These are phyloP conservation scores for Napeogenes inachia DNA, from an alignment of 2,888 invertebrate genomes.

Conservation along the genomic window DNA sequence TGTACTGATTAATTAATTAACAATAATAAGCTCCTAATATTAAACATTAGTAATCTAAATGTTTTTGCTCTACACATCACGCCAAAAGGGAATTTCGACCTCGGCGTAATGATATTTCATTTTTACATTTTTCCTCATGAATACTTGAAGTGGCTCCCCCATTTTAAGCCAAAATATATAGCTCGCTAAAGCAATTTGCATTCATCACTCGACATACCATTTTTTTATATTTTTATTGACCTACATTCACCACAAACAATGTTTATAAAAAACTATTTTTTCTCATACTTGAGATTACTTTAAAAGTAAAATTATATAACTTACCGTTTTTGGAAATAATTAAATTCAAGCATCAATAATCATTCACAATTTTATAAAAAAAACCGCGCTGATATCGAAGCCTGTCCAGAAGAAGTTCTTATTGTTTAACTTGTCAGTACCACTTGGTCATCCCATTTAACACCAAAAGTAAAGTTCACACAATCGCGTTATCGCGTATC, in stretches of 20 bases:
- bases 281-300: not conserved
- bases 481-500: conserved; percentile 53
- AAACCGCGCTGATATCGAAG: conserved; percentile 73
- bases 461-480: conserved; percentile 55
- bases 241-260: conserved; percentile 9
- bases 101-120: conserved; percentile 53
- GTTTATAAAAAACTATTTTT: not conserved
- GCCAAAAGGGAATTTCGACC: conserved; percentile 11
- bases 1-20: not conserved
- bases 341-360: conserved; percentile 57
- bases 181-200: conserved; percentile 56
- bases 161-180: conserved; percentile 47
- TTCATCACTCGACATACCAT: conserved; percentile 43
- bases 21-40: not conserved
- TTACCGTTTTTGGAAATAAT: conserved; percentile 56
- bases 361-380: conserved; percentile 65
- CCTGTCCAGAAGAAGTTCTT: conserved; percentile 53
- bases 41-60: conserved; percentile 22
- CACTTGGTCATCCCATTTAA: conserved; percentile 53
- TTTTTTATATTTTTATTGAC: conserved; percentile 26
- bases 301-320: conserved; percentile 24
- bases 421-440: conserved; percentile 48
- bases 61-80: conserved; percentile 23
- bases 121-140: conserved; percentile 61
- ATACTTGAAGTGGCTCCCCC: conserved; percentile 52